Evolutionary conservation across 2,888 invertebrate species (phyloP).

Genomic region (Meganola albula): DNA sequence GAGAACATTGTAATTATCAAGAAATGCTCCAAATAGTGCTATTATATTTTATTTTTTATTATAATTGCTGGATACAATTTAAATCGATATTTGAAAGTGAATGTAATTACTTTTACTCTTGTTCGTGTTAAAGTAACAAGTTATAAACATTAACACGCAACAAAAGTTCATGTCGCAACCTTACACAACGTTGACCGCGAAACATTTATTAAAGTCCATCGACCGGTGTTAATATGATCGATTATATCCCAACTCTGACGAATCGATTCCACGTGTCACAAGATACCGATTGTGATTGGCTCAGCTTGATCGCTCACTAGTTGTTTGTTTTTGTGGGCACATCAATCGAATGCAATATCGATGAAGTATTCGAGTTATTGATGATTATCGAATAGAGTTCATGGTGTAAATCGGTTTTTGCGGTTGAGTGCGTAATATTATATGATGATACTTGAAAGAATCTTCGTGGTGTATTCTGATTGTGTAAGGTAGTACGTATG

Average conservation of each 20-base stretch:
- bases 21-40: too few species aligned
- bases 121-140: too few species aligned
- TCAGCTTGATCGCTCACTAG: slow-evolving; percentile 15
- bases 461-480: too few species aligned
- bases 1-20: too few species aligned
- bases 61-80: too few species aligned
- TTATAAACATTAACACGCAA: too few species aligned
- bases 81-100: too few species aligned
- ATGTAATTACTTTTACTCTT: too few species aligned
- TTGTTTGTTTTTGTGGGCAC: slow-evolving; percentile 29
- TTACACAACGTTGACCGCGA: slow-evolving; percentile 38
- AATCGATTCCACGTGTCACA: slow-evolving; percentile 44
- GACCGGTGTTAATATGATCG: slow-evolving; percentile 51
- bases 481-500: too few species aligned
- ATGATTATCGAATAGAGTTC: slow-evolving; percentile 16
- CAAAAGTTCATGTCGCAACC: slow-evolving; percentile 24
- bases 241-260: slow-evolving; percentile 40
- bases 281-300: slow-evolving; percentile 39
- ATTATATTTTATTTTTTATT: too few species aligned
- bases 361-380: slow-evolving; percentile 8
- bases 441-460: too few species aligned
- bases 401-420: slow-evolving; percentile 16
- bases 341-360: slow-evolving; percentile 12
- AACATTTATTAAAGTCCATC: slow-evolving; percentile 54
- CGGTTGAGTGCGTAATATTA: slow-evolving; percentile 8